Percentiles rank a stretch among this genome's conserved stretches.
These are phyloP conservation scores for Stenoptilia bipunctidactyla DNA, from an alignment of 2,888 invertebrate genomes.

Conservation along the genomic window DNA sequence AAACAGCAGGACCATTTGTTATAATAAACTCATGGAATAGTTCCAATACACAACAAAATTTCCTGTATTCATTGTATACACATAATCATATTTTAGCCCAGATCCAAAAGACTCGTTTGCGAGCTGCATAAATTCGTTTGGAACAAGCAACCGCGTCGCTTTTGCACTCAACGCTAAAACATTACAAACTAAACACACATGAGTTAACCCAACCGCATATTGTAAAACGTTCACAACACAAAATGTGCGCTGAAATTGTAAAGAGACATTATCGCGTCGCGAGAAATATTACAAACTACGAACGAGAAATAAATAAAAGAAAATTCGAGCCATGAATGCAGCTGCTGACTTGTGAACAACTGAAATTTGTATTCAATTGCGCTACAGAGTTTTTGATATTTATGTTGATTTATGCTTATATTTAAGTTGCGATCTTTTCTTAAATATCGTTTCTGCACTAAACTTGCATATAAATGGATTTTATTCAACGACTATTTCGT, in stretches of 20 bases:
- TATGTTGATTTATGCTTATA: no score
- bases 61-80: no score
- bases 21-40: no score
- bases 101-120: background rate
- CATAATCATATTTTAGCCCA: no score
- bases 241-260: background rate
- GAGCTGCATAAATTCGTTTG: background rate
- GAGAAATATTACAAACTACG: background rate
- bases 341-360: background rate
- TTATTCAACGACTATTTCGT: no score
- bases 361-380: background rate
- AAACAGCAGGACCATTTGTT: no score
- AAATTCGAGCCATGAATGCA: background rate
- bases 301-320: background rate
- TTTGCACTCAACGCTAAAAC: background rate
- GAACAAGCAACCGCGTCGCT: background rate
- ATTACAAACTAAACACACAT: background rate
- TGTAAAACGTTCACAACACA: slow-evolving; percentile 1
- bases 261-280: slow-evolving; percentile 1
- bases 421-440: no score
- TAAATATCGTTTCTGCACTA: no score
- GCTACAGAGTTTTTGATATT: background rate
- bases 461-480: no score
- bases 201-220: slow-evolving; percentile 1
- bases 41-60: no score